Conservation (phyloP, 2,888 invertebrate genomes). For the Leptinotarsa peninsularis region DNA sequence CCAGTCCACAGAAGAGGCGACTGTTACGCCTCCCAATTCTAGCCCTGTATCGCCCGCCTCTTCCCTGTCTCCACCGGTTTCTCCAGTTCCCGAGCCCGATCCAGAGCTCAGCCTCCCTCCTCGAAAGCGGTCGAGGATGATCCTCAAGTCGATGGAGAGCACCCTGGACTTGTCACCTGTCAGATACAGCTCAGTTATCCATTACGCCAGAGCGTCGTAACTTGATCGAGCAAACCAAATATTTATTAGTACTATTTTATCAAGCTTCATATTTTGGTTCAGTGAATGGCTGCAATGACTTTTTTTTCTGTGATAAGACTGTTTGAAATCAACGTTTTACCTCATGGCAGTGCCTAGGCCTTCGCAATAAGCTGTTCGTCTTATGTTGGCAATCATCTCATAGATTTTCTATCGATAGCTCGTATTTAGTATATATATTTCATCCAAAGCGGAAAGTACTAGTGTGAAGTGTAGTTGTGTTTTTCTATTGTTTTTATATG, state of each 20-base stretch:
- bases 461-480: slow-evolving; percentile 55
- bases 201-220: slow-evolving; percentile 82
- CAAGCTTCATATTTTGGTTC: slow-evolving; percentile 45
- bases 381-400: slow-evolving; percentile 31
- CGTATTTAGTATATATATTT: slow-evolving; percentile 47
- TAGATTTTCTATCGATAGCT: slow-evolving; percentile 31
- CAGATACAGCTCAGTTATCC: slow-evolving; percentile 81
- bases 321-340: slow-evolving; percentile 62
- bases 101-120: slow-evolving; percentile 79
- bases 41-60: slow-evolving; percentile 70
- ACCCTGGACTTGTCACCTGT: slow-evolving; percentile 61
- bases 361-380: slow-evolving; percentile 59
- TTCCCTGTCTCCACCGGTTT: slow-evolving; percentile 59
- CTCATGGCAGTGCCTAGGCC: slow-evolving; percentile 67
- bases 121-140: slow-evolving; percentile 83
- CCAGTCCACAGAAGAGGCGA: slow-evolving; percentile 67
- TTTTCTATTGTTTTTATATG: slow-evolving; percentile 55
- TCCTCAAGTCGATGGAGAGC: slow-evolving; percentile 74
- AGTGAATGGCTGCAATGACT: slow-evolving; percentile 40
- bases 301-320: slow-evolving; percentile 67
- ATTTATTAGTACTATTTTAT: slow-evolving; percentile 40
- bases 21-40: slow-evolving; percentile 72
- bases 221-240: slow-evolving; percentile 27
- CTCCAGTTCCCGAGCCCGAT: slow-evolving; percentile 63
- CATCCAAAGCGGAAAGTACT: slow-evolving; percentile 47